phyloP scores from a whole-genome alignment of 2,888 invertebrate species.

The Liodrosophila aerea region DNA sequence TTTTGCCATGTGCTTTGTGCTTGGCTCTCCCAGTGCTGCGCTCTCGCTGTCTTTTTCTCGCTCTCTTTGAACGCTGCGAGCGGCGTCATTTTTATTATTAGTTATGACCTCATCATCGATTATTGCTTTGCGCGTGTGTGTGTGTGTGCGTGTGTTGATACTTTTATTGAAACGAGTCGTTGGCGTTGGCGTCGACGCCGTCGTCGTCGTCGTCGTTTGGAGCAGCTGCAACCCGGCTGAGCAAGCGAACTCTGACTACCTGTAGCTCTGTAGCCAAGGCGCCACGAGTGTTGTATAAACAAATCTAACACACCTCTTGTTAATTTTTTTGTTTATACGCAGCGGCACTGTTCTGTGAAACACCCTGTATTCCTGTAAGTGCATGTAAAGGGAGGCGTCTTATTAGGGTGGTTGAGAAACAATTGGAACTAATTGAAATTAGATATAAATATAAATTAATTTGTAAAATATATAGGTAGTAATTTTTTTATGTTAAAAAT shows the following conservation, averaged over 20 bases:
- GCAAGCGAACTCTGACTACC: constrained; percentile 46
- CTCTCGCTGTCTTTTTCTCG: constrained; percentile 5
- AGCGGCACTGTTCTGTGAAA: constrained; percentile 16
- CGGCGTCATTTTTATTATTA: constrained; percentile 82
- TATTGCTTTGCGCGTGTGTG: constrained; percentile 75
- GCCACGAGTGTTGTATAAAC: constrained; percentile 68
- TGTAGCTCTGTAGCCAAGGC: constrained; percentile 55
- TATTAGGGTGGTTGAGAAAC: too few relatives aligned
- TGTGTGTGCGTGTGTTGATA: constrained; percentile 51
- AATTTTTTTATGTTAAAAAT: too few relatives aligned
- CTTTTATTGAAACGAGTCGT: constrained; percentile 72
- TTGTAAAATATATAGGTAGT: too few relatives aligned
- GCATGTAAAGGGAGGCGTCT: not conserved
- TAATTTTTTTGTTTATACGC: constrained; percentile 30
- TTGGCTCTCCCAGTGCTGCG: constrained; percentile 9
- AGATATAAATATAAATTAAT: too few relatives aligned
- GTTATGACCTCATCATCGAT: constrained; percentile 83
- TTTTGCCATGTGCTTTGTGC: constrained; percentile 38
- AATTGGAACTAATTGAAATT: too few relatives aligned
- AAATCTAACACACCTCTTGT: constrained; percentile 51
- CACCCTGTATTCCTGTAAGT: constrained; percentile 21
- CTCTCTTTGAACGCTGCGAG: constrained; percentile 25
- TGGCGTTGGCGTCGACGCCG: not conserved
- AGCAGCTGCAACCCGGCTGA: constrained; percentile 50
- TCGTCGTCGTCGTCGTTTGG: constrained; percentile 19